Evolutionary conservation across 2,113 vertebrate genomes (phyloP).

Genomic region (Neolamprologus modestus): DNA sequence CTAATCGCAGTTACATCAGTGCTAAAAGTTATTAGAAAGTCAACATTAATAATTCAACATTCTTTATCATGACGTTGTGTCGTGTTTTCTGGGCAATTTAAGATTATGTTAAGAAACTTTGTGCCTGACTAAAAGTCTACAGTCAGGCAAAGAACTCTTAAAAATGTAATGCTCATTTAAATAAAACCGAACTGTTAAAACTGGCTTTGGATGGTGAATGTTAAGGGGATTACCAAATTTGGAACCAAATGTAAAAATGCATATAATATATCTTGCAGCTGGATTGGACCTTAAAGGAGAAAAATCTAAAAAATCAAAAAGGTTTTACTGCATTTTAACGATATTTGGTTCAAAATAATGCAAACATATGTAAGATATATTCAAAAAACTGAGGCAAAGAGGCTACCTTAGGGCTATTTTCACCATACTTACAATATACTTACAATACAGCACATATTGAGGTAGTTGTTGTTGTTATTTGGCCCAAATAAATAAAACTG

Average conservation of each 20-base stretch:
- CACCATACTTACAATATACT: neutral
- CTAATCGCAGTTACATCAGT: neutral
- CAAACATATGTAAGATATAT: neutral
- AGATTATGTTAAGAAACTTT: neutral
- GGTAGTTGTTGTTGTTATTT: neutral
- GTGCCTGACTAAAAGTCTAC: neutral
- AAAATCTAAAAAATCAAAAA: neutral
- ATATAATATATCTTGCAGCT: neutral
- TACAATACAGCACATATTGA: neutral
- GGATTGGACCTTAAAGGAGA: neutral
- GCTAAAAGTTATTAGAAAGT: neutral
- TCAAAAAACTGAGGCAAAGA: neutral
- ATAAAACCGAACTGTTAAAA: neutral
- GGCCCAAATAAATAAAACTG: neutral
- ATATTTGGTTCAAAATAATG: neutral
- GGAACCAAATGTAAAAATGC: neutral
- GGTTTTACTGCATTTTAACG: neutral
- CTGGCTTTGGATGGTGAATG: neutral
- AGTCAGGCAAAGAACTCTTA: neutral
- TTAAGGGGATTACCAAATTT: neutral
- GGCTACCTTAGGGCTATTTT: neutral
- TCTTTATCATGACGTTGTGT: neutral
- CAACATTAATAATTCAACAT: neutral
- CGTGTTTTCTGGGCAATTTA: neutral
- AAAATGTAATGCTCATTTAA: neutral